Evolutionary conservation across 2,113 vertebrate genomes (phyloP), one percentile per base, ranked within the genome.

Genomic region (Pavo muticus): DNA sequence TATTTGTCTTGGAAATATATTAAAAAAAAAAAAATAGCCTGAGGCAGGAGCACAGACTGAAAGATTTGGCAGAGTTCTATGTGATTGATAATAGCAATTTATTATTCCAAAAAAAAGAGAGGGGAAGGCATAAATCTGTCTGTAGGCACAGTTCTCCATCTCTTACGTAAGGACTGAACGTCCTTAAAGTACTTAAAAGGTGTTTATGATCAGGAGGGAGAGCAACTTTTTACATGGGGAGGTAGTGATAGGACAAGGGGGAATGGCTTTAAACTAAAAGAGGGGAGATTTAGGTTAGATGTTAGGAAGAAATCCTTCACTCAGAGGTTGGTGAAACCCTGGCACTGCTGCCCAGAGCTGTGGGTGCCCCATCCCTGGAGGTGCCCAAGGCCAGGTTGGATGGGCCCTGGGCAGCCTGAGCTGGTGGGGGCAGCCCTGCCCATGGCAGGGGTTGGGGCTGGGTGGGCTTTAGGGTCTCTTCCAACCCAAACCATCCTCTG

Each of bases 1-100:
- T 84, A 82, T 82, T 87, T 87, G 45, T 85, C 59, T 92, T 91
- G 91, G 57, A 91, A 92, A 89, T 87, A 14, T 10, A 42, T 77
- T 92, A 72, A 42, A 3, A 23, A 24, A 30, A 40, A 48, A 35
- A 61, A 61, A 29, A 83, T 87, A 85, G 67, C 82, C 75, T 40
- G 60, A 81, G 50, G 47, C 25, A 2, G 16, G 84, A 84, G 44
- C 69, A 74, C 39, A 84, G 44, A 14, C 40, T 91, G 39, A 57
- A 56, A 86, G 48, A 47, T 45, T 90, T 93, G 67, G 20, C 70
- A 69, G 65, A 44, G 11, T 84, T 60, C 24, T 69, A 60, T 52
- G 47, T 40, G 75, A 54, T 13, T 70, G 70, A 45, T 91, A 85
- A 70, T 11, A 90, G 59, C 48, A 76, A 85, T 90, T 87, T 82